A percentile compares a stretch with the other conserved stretches of the same genome.
Conservation (phyloP, 2,888 invertebrate species). For the Gymnoscelis rufifasciata region DNA sequence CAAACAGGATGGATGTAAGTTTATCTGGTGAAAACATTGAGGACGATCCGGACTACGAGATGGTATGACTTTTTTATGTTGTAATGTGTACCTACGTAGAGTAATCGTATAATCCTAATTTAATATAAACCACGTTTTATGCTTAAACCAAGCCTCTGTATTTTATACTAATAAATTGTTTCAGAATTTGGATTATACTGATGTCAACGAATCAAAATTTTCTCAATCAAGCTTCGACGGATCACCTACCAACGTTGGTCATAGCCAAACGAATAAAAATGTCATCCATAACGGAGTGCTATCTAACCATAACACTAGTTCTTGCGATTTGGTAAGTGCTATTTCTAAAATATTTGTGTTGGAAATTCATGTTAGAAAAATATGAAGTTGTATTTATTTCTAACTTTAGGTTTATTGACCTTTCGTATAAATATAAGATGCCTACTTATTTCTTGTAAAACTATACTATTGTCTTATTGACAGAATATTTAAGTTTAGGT, state of each 20-base stretch:
- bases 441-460: too few species aligned
- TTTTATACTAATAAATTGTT: not conserved
- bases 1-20: constrained; percentile 3
- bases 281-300: constrained; percentile 21
- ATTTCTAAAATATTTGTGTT: too few species aligned
- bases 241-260: constrained; percentile 1
- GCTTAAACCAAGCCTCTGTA: too few species aligned
- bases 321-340: constrained; percentile 30
- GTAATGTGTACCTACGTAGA: too few species aligned
- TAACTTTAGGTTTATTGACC: too few species aligned
- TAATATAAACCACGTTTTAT: too few species aligned
- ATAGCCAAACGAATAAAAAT: constrained; percentile 14
- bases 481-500: too few species aligned
- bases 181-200: constrained; percentile 14
- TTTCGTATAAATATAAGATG: too few species aligned
- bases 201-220: constrained; percentile 9
- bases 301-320: constrained; percentile 25
- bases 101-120: too few species aligned
- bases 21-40: constrained; percentile 20
- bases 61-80: constrained; percentile 1
- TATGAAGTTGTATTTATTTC: not conserved
- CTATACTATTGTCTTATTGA: too few species aligned
- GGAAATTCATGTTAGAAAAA: too few species aligned
- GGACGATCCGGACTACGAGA: constrained; percentile 17
- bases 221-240: constrained; percentile 5